These are phyloP conservation scores for Benitochromis conjunctus DNA, from an alignment of 2,113 vertebrate genomes.

Conservation along the genomic window DNA sequence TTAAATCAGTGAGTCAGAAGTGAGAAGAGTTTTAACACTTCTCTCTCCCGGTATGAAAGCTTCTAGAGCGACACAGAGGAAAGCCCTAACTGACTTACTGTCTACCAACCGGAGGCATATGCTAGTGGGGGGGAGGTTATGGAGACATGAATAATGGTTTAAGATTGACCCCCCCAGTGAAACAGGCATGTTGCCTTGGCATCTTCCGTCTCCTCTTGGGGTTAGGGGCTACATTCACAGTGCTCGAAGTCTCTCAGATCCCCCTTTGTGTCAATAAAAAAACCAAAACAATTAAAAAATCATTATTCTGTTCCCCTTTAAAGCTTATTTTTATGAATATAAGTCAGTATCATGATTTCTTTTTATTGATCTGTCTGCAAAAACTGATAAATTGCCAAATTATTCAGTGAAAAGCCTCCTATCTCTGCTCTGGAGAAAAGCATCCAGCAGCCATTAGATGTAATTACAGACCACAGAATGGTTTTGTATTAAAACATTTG, in stretches of 20 bases:
- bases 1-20: slow-evolving; percentile 93
- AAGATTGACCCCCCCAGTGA: slow-evolving; percentile 58
- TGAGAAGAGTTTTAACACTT: slow-evolving; percentile 98
- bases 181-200: slow-evolving; percentile 31
- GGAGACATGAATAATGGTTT: slow-evolving; percentile 70
- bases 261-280: neutral
- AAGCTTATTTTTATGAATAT: neutral
- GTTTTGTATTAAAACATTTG: slow-evolving; percentile 75
- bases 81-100: slow-evolving; percentile 65
- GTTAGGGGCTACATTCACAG: slow-evolving; percentile 14
- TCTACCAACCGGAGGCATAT: slow-evolving; percentile 70
- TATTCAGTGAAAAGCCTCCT: slow-evolving; percentile 11
- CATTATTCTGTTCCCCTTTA: neutral
- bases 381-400: slow-evolving; percentile 31
- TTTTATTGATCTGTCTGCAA: neutral
- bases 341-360: neutral
- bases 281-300: neutral
- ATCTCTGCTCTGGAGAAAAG: slow-evolving; percentile 39
- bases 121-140: slow-evolving; percentile 41
- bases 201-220: slow-evolving; percentile 38
- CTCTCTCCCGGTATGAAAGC: slow-evolving; percentile 79
- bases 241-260: slow-evolving; percentile 5
- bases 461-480: slow-evolving; percentile 73
- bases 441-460: slow-evolving; percentile 69
- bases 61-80: slow-evolving; percentile 77